These are phyloP conservation scores for Paracyclopina nana DNA, from an alignment of 1,140 invertebrate genomes.

Conservation along the genomic window DNA sequence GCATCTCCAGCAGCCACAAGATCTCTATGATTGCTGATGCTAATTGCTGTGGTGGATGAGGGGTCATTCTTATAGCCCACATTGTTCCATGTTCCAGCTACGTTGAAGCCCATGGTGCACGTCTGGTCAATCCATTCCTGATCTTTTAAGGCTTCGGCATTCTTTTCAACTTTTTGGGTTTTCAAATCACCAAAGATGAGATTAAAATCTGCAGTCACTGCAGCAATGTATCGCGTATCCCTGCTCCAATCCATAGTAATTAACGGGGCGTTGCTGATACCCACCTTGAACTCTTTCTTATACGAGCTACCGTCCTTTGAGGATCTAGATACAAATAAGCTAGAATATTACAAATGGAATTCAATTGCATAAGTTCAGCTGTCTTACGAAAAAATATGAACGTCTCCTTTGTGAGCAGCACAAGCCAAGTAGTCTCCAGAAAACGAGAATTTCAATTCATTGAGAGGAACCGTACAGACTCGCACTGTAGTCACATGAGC, in stretches of 20 bases:
- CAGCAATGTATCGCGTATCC: slow-evolving; percentile 63
- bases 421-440: slow-evolving; percentile 72
- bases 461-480: slow-evolving; percentile 61
- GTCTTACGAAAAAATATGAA: too few species aligned
- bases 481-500: slow-evolving; percentile 55
- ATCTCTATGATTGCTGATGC: slow-evolving; percentile 6
- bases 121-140: slow-evolving; percentile 69
- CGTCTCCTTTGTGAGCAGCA: slow-evolving; percentile 75
- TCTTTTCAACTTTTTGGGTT: slow-evolving; percentile 30
- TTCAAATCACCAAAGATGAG: slow-evolving; percentile 43
- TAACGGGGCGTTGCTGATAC: too few species aligned
- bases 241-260: slow-evolving; percentile 75
- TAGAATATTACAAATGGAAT: too few species aligned
- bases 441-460: slow-evolving; percentile 62
- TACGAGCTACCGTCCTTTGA: slow-evolving; percentile 65
- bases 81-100: slow-evolving; percentile 36
- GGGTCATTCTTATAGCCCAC: slow-evolving; percentile 11
- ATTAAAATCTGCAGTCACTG: slow-evolving; percentile 79
- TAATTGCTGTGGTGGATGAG: background rate
- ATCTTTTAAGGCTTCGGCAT: slow-evolving; percentile 64
- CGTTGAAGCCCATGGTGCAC: slow-evolving; percentile 57
- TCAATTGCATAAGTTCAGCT: too few species aligned
- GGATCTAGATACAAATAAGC: slow-evolving; percentile 58
- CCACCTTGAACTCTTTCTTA: slow-evolving; percentile 65
- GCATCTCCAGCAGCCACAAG: slow-evolving; percentile 9